Conservation (phyloP, 2,113 vertebrate species). For the Gobius niger region DNA sequence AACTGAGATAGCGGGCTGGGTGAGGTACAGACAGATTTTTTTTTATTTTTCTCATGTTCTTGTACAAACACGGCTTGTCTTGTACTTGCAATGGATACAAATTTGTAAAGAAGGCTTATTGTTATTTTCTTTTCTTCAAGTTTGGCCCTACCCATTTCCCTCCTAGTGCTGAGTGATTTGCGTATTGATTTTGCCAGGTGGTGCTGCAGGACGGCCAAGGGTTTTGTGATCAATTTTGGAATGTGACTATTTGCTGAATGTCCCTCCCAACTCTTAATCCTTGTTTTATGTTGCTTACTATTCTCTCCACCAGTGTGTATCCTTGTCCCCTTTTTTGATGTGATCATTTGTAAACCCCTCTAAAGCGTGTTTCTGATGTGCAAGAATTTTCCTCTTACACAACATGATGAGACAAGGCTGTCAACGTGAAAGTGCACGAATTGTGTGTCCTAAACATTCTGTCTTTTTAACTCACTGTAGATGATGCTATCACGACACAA, state of each 20-base stretch:
- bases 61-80: neutral
- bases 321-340: too few species aligned
- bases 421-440: neutral
- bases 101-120: too few species aligned
- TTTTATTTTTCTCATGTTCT: neutral
- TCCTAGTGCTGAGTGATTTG: neutral
- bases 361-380: too few species aligned
- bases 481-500: constrained; percentile 20
- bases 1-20: constrained; percentile 36
- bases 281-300: too few species aligned
- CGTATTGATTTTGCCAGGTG: too few species aligned
- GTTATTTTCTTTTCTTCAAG: too few species aligned
- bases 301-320: too few species aligned
- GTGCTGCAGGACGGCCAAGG: neutral
- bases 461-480: neutral
- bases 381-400: neutral
- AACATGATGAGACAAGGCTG: neutral
- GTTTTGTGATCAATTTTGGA: too few species aligned
- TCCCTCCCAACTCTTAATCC: too few species aligned
- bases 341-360: too few species aligned
- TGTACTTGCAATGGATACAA: too few species aligned
- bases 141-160: neutral
- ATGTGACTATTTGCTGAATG: too few species aligned
- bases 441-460: neutral
- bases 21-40: constrained; percentile 15